Evolutionary conservation across 2,888 invertebrate genomes (phyloP), one percentile per base, ranked within the genome.

Genomic region (Aproaerema taeniolella): DNA sequence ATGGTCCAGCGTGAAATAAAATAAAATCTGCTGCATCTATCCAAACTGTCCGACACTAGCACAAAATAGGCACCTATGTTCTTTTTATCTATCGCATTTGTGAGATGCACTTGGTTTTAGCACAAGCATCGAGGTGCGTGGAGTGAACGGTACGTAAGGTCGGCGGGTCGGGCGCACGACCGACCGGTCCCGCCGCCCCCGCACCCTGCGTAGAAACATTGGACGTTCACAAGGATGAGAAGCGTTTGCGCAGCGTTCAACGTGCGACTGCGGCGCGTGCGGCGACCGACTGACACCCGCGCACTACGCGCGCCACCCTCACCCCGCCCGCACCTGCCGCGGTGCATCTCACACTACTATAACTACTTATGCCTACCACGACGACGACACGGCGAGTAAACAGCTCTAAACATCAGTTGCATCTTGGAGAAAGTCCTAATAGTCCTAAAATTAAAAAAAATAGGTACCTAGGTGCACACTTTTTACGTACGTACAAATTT

Each of bases 91-190:
- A 52, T 52, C 48, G 52, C 58, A 62, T 58, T 52, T 50, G 41
- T 60, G 58, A 55, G 66, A 72, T 79, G 75, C 77, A 75, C 71
- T 69, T 57, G 61, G 70, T 63, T 67, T 64, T 68, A 70, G 65
- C 70, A 69, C 69, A 56, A 65, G 66, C 37, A 29, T 20, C 20
- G 55, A 53, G 60, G 68, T 77, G 78, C 76, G 75, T 79, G 61
- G 59, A 67, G 79, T 76, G 79, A 80, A 76, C 78, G 81, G 81
- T 77, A 72, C 81, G 85, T 87, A 83, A 88, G 88, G 89, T 87
- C 88, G 88, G 79, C 83, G 72, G 85, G 86, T 81, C 83, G 71
- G 61, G 53, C 61, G 69, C 63, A 61, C 60, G 62, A 66, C 62
- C 71, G 78, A 79, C 81, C 78, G 78, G 80, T 79, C 72, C 58